Evolutionary conservation across 2,797 vertebrate species (phyloP), one percentile per base, ranked within the genome.

Genomic region (Buphagus erythrorhynchus): DNA sequence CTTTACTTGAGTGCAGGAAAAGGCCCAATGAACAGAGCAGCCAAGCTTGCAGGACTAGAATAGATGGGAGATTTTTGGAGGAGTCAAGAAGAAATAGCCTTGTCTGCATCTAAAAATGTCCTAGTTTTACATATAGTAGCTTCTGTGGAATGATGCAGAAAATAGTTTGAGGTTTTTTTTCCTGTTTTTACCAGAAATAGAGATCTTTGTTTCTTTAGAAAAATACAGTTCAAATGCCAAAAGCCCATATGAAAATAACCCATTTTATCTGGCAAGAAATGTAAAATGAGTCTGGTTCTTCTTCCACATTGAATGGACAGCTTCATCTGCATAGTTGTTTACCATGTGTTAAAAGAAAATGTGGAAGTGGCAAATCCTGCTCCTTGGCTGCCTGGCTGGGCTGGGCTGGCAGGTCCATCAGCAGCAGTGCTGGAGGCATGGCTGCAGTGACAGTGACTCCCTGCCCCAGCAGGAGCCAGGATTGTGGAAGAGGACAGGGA

Each of bases 1-100:
- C 98, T 98, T 98, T 97, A 98, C 98, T 98, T 68, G 97, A 98
- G 98, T 97, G 98, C 97, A 98, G 98, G 97, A 96, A 98, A 97
- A 95, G 97, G 98, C 96, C 97, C 96, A 95, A 95, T 97, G 98
- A 98, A 96, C 98, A 96, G 98, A 96, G 98, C 98, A 98, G 98
- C 98, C 98, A 98, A 98, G 98, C 98, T 97, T 98, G 96, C 96
- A 96, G 13, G 74, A 82, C 89, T 91, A 98, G 97, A 98, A 98
- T 98, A 98, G 98, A 98, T 98, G 97, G 98, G 98, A 98, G 97
- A 96, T 96, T 97, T 95, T 94, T 86, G 89, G 97, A 93, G 96
- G 81, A 91, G 91, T 93, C 89, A 33, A 91, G 95, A 96, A 97
- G 96, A 97, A 97, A 96, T 58, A 86, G 95, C 89, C 96, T 98